A percentile compares a stretch with the other conserved stretches of the same genome.
phyloP scores from a whole-genome alignment of 37 sponge, comb jelly and placozoan species.

The Petrosia ficiformis region DNA sequence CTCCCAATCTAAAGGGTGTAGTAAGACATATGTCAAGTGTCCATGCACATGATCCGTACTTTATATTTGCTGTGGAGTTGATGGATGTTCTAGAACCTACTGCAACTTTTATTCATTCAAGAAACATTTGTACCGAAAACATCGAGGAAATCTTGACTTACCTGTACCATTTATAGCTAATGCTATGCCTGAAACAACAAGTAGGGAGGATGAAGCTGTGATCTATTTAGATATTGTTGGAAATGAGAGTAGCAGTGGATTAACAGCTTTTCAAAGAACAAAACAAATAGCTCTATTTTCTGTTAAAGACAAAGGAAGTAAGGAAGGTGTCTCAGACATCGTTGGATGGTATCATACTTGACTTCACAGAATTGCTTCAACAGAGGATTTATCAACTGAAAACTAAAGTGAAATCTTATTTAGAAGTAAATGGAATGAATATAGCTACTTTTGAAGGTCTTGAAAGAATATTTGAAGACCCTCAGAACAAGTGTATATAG shows the following conservation, averaged over 20 bases:
- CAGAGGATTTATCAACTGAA: background rate
- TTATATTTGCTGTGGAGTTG: conserved; percentile 22
- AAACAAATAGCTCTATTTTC: too few species aligned
- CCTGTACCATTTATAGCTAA: too few species aligned
- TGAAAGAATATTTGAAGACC: background rate
- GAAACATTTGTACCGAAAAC: conserved; percentile 23
- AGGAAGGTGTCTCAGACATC: background rate
- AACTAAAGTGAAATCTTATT: background rate
- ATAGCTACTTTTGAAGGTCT: background rate
- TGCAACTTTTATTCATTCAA: conserved; percentile 10
- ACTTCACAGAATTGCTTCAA: background rate
- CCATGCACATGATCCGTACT: conserved; percentile 17
- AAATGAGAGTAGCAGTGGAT: background rate
- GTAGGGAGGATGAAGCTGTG: background rate
- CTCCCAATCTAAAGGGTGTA: conserved; percentile 11
- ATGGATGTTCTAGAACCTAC: conserved; percentile 23
- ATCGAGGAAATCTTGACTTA: background rate
- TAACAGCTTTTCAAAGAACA: background rate
- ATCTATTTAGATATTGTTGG: background rate
- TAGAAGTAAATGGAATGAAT: background rate
- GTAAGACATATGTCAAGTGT: conserved; percentile 17
- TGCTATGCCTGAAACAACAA: background rate
- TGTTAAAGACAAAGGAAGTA: conserved; percentile 17
- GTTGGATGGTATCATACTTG: background rate
- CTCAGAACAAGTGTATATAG: too few species aligned